Evolutionary conservation across 1,140 invertebrate genomes (phyloP), one percentile per base, ranked within the genome.

Genomic region (Eriocheir sinensis): DNA sequence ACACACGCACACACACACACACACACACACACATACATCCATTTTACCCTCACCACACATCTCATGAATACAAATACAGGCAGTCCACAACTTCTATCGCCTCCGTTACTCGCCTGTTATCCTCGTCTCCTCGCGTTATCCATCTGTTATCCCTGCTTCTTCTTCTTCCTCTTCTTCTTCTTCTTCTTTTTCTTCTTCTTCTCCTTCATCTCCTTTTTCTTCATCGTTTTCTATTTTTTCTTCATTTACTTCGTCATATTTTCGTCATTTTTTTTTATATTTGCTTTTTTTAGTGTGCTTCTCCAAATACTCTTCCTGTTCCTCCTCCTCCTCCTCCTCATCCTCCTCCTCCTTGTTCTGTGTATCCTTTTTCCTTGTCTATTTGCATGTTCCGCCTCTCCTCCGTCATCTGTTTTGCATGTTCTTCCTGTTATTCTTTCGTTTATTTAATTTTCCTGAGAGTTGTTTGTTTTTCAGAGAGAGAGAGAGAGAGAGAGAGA

Each of bases 1-100:
- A 38, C 85, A 88, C 85, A 88, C 36, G 41, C 85, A 88, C 36
- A 88, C 85, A 88, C 36, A 88, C 85, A 88, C 36, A 88, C 85
- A 88, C 36, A 88, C 85, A 88, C 36, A 88, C 85, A 88, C 34
- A 88, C 4, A 88, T 15, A 88, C 85, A 38, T 0, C 36, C 34
- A 88, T 32, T 41, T 88, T 41, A 36, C 36, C 41, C 17, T 88
- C 17, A 41, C 36, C 34, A 88, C 41, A 72, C 27, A 72, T 72
- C 60, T 72, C 60, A 72, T 72, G 60, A 72, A 72, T 72, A 72
- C 21, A 72, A 72, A 72, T 72, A n/a, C 21, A n/a, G n/a, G n/a
- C 60, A 72, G 60, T 72, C n/a, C 60, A 72, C 60, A 72, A 48
- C 2, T n/a, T n/a, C n/a, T 72, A 12, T 72, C 60, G 2, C 60